Evolutionary conservation across 2,113 vertebrate species (phyloP), one percentile per base, ranked within the genome.

Genomic region (Spermophilus dauricus): DNA sequence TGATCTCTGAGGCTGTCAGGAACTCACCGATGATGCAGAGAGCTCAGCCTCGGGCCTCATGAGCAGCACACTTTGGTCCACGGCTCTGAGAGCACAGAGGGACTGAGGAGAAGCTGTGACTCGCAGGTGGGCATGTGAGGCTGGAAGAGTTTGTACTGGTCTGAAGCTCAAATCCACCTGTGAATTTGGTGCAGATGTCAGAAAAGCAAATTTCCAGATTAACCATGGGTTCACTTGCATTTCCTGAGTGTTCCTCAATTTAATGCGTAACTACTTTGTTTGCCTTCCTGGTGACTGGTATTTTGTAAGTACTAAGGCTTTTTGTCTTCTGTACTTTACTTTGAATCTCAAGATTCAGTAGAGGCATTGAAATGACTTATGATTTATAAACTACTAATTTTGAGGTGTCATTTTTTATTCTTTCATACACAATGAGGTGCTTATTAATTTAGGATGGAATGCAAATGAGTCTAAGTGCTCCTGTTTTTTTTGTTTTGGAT

Each of bases 31-130:
- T 2, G 97, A 84, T 0, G 96, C 88, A 0, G 98, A 99, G 13
- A 99, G 98, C 91, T 98, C 98, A 32, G 98, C 97, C 45, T 99
- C 99, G 0, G 99, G 98, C 37, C 97, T 99, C 97, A 99, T 56
- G 81, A 99, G 98, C 48, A 99, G 98, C 48, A 99, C 97, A 0
- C 99, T 99, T 88, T 99, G 95, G 95, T 99, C 99, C 3, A 99
- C 97, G 1, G 98, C 99, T 2, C 98, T 98, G 73, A 99, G 80
- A 1, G 98, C 99, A 34, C 99, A 99, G 8, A 99, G 97, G 26
- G 99, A 99, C n/a, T 98, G 92, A 22, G 99, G 98, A 8, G 98
- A 96, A 26, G 99, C 98, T 0, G 75, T 97, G 63, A 99, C 28
- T 20, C 51, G 97, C 89, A 99, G 96, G 28, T 0, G 95, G 90